Percentiles rank a stretch among this genome's conserved stretches.
Conservation (phyloP, 2,888 invertebrate genomes). For the Brachyopa scutellaris region DNA sequence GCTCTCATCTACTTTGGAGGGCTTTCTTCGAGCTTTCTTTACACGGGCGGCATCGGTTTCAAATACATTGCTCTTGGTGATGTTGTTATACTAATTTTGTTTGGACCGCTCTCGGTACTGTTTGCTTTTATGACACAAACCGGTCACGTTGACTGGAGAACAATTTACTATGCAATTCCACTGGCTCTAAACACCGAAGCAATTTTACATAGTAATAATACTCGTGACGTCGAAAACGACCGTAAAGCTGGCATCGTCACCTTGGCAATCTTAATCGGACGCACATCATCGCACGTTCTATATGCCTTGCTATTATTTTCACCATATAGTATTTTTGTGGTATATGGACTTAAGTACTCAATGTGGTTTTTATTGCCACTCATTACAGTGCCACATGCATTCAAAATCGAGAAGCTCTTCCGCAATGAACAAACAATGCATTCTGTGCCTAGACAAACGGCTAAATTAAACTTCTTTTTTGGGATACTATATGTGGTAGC, state of each 20-base stretch:
- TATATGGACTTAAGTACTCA: conserved; percentile 92
- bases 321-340: conserved; percentile 94
- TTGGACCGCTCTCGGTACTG: conserved; percentile 96
- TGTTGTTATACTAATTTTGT: conserved; percentile 94
- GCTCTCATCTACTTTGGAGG: conserved; percentile 98
- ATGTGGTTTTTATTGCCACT: conserved; percentile 94
- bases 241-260: conserved; percentile 95
- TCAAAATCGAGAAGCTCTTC: conserved; percentile 94
- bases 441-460: conserved; percentile 93
- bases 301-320: conserved; percentile 94
- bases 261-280: conserved; percentile 95
- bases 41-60: conserved; percentile 97
- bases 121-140: conserved; percentile 97
- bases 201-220: conserved; percentile 97
- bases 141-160: conserved; percentile 94
- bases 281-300: conserved; percentile 94
- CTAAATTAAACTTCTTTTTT: conserved; percentile 94
- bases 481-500: conserved; percentile 94
- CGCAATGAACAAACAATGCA: conserved; percentile 90
- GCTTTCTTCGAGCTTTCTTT: conserved; percentile 96
- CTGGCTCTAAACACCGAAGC: conserved; percentile 97
- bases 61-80: conserved; percentile 98
- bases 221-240: conserved; percentile 94
- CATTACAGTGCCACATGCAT: conserved; percentile 93
- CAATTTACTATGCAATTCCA: conserved; percentile 96